A percentile compares a stretch with the other conserved stretches of the same genome.
Evolutionary conservation across 2,797 vertebrate genomes (phyloP).

Genomic region (Tiaroga cobitis): DNA sequence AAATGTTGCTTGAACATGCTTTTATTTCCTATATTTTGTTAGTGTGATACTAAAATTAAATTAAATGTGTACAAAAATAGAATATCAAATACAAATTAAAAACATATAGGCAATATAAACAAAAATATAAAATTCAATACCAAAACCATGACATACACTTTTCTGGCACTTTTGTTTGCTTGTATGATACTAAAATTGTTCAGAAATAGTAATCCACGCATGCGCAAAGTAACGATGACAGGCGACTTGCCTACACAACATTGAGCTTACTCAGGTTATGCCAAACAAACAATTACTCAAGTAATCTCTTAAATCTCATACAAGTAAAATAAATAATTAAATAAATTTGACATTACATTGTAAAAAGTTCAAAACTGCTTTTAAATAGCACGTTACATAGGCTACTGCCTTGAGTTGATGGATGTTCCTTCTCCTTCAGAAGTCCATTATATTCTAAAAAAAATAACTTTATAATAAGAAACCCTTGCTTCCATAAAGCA

Average conservation of each 20-base stretch:
- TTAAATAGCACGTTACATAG: background rate
- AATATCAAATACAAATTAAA: too few relatives aligned
- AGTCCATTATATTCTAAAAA: background rate
- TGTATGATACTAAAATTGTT: too few relatives aligned
- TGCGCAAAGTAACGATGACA: background rate
- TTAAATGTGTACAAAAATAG: too few relatives aligned
- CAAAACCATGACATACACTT: background rate
- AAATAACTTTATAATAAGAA: background rate
- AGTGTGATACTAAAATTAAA: background rate
- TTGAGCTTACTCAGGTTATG: background rate
- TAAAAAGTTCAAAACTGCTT: background rate
- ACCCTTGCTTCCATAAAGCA: background rate
- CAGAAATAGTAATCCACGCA: background rate
- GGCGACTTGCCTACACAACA: background rate
- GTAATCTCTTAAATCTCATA: background rate
- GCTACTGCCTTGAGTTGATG: background rate
- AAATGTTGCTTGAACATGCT: too few relatives aligned
- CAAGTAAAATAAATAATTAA: background rate
- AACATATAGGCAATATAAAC: too few relatives aligned
- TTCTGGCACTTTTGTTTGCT: background rate
- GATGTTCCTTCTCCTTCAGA: background rate
- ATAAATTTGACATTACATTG: background rate
- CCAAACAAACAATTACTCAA: background rate
- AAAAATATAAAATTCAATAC: too few relatives aligned
- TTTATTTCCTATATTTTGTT: too few relatives aligned